Base-by-base conservation (phyloP, 2,113 vertebrate species). In the Cryptotis parvus region DNA sequence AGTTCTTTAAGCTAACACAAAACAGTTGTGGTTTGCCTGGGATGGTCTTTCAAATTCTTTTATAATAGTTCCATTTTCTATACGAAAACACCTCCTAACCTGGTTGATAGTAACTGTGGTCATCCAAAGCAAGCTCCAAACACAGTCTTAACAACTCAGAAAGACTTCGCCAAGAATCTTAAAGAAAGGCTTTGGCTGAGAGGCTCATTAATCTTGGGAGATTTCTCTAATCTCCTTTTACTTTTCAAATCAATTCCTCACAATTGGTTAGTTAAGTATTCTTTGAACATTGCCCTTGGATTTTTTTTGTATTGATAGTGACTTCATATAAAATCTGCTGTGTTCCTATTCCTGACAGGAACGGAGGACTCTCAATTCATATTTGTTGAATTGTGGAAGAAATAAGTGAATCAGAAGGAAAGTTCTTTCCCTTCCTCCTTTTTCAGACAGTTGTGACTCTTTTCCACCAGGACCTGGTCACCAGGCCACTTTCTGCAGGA, bases 321-420 rank as follows among this genome's bases (percentile, higher is more conserved):
- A 22, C 29, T 69, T 84, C 43, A 16, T 43, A 58, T n/a, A 11
- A 12, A 65, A 12, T 73, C 11, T 68, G 3, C 29, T 0, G 24
- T 15, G 14, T 3, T 41, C 15, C 55, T 26, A 37, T 65, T 41
- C 0, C 0, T 1, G 0, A 8, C 1, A 45, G 41, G 6, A 2
- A 26, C 6, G 9, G 39, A 68, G 29, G 4, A 1, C 22, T 12
- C 43, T 80, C 16, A 4, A 1, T 20, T 52, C 8, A 16, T 10
- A 4, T 27, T n/a, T 86, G 39, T 63, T 52, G 41, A 77, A 27
- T 65, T 37, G 31, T 39, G 68, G 11, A 15, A 26, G 4, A 33
- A 43, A 16, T 0, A 78, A 49, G 52, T 41, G 29, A 31, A 43
- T 29, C 49, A 58, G n/a, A 80, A 75, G 45, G 72, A 41, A 58